A percentile compares a stretch with the other conserved stretches of the same genome.
phyloP scores from a whole-genome alignment of 2,888 invertebrate species.

The Nasonia oneida region DNA sequence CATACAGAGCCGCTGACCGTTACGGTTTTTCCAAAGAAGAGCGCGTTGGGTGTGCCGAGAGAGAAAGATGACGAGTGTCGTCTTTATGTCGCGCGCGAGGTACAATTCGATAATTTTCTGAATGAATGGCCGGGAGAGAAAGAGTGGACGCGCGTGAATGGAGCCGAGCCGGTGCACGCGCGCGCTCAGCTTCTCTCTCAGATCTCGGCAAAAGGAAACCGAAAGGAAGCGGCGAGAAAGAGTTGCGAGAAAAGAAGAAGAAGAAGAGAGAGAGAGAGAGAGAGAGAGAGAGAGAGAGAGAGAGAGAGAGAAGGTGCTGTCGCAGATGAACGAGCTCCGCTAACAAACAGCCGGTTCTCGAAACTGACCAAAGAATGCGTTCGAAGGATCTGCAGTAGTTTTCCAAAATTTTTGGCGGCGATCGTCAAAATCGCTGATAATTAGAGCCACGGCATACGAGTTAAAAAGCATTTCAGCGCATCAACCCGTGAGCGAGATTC shows the following conservation, averaged over 20 bases:
- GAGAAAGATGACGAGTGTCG: constrained; percentile 47
- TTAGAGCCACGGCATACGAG: background rate
- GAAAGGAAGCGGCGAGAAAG: constrained; percentile 38
- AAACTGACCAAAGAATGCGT: background rate
- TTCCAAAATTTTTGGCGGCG: background rate
- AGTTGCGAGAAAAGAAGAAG: background rate
- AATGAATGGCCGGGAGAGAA: constrained; percentile 25
- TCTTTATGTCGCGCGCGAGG: background rate
- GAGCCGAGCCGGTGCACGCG: constrained; percentile 23
- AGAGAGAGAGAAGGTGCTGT: background rate
- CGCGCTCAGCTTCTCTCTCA: constrained; percentile 17
- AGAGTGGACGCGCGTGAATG: constrained; percentile 32
- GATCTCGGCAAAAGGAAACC: constrained; percentile 35
- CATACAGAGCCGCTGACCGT: background rate
- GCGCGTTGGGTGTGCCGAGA: constrained; percentile 40
- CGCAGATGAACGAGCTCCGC: background rate
- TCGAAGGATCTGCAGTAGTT: background rate
- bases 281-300: background rate
- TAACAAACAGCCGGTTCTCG: background rate
- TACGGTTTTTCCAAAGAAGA: constrained; percentile 23
- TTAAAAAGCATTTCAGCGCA: background rate
- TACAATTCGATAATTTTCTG: background rate
- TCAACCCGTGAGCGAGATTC: background rate
- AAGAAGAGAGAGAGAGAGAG: background rate
- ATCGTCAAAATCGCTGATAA: too few relatives aligned